Evolutionary conservation across 2,888 invertebrate species (phyloP).

Genomic region (Dinocampus coccinellae): DNA sequence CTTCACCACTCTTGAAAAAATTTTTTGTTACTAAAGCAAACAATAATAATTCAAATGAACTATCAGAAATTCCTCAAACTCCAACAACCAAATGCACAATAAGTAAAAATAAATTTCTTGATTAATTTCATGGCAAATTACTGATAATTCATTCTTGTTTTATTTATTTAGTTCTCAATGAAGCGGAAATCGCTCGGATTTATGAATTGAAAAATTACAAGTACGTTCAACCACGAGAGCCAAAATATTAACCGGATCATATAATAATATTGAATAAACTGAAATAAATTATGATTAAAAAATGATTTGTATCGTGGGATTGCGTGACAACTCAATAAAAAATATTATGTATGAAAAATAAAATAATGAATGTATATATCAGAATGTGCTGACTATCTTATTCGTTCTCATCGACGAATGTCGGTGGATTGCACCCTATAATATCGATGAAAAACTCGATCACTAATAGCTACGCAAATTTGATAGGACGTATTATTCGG

Average conservation of each 20-base stretch:
- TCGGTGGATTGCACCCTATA: neutral
- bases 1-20: neutral
- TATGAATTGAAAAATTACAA: constrained; percentile 60
- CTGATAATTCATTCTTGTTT: neutral
- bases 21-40: neutral
- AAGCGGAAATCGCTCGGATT: constrained; percentile 45
- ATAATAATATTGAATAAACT: neutral
- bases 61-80: neutral
- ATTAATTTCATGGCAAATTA: neutral
- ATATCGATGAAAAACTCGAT: neutral
- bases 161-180: constrained; percentile 30
- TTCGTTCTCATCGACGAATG: too few relatives aligned
- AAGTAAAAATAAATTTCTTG: neutral
- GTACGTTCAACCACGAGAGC: constrained; percentile 46
- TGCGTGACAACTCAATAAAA: constrained; percentile 23
- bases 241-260: neutral
- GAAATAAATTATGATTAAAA: neutral
- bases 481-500: constrained; percentile 5
- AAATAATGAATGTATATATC: neutral
- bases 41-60: neutral
- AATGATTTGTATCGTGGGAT: neutral
- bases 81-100: neutral
- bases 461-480: constrained; percentile 18
- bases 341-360: neutral
- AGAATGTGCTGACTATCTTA: too few relatives aligned